phyloP scores from a whole-genome alignment of 2,113 vertebrate genomes.

The Phyllostomus discolor region DNA sequence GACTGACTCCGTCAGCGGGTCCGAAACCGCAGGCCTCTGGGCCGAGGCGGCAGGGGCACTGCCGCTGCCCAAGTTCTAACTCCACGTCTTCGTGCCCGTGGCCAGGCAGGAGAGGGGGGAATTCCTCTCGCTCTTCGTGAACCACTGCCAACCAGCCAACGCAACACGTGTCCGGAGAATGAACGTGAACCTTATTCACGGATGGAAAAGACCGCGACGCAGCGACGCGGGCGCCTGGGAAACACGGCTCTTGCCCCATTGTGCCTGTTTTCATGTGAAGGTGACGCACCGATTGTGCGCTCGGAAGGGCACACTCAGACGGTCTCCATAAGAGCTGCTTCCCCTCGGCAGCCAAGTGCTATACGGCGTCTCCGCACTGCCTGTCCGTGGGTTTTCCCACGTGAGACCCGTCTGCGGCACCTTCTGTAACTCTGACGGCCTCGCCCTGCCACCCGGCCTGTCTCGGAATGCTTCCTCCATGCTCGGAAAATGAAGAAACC shows the following conservation, averaged over 20 bases:
- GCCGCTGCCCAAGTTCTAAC: slow-evolving; percentile 60
- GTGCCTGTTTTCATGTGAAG: slow-evolving; percentile 49
- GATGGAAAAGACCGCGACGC: slow-evolving; percentile 63
- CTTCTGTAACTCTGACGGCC: neutral
- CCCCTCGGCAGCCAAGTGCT: neutral
- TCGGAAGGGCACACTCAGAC: neutral
- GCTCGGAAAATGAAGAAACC: neutral
- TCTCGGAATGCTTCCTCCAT: neutral
- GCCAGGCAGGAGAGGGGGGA: slow-evolving; percentile 71
- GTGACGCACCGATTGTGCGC: neutral
- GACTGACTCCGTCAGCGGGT: neutral
- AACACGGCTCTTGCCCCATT: slow-evolving; percentile 47
- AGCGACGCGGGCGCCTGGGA: slow-evolving; percentile 68
- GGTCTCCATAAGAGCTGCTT: slow-evolving; percentile 14
- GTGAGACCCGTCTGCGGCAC: neutral
- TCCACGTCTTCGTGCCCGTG: slow-evolving; percentile 70
- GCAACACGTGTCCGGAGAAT: slow-evolving; percentile 58
- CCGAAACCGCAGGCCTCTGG: neutral
- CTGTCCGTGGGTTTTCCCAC: neutral
- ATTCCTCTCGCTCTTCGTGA: slow-evolving; percentile 67
- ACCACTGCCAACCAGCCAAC: slow-evolving; percentile 52
- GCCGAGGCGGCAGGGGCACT: neutral
- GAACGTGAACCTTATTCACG: slow-evolving; percentile 62
- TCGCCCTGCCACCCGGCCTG: neutral
- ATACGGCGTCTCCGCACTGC: neutral